Evolutionary conservation across 1,140 invertebrate species (phyloP), one percentile per base, ranked within the genome.

Genomic region (Leptopilina boulardi): DNA sequence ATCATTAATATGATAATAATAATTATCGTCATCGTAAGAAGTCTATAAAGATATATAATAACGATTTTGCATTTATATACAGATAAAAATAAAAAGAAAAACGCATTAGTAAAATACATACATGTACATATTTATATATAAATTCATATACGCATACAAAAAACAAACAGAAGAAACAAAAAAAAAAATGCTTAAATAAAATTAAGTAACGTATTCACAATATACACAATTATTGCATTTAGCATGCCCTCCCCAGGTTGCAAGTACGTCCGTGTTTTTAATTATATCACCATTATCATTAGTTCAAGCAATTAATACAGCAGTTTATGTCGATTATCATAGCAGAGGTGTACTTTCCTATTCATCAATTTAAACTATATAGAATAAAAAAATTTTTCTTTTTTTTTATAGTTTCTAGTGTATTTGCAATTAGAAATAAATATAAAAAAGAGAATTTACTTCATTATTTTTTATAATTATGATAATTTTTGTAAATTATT

Each of bases 161-260:
- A 78, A 81, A 78, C 56, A 79, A 70, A 80, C 76, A 80, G 79
- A 51, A 30, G 73, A 79, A 80, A 79, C 30, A 80, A 79, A 76
- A 74, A 74, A n/a, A n/a, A 73, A 51, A 15, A 44, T 51, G 15
- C 11, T 73, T 70, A 47, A 23, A 54, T 54, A 8, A 77, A 73
- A 76, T 56, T 19, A 47, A 71, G 75, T 82, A 76, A 82, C 79
- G 82, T 80, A 77, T 83, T 84, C 79, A 83, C 83, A 84, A 80
- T 76, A 38, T 38, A 38, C 34, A 38, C 34, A 38, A 38, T 38
- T 38, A 77, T 77, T 70, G 75, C 74, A 72, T 8, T 26, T 72
- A 44, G 82, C 80, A 85, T 89, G 86, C 86, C 85, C 86, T 84
- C 80, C 83, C 87, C 86, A 88, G 74, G 73, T 89, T 89, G 88